Evolutionary conservation across 2,888 invertebrate species (phyloP).

Genomic region (Resseliella maxima): DNA sequence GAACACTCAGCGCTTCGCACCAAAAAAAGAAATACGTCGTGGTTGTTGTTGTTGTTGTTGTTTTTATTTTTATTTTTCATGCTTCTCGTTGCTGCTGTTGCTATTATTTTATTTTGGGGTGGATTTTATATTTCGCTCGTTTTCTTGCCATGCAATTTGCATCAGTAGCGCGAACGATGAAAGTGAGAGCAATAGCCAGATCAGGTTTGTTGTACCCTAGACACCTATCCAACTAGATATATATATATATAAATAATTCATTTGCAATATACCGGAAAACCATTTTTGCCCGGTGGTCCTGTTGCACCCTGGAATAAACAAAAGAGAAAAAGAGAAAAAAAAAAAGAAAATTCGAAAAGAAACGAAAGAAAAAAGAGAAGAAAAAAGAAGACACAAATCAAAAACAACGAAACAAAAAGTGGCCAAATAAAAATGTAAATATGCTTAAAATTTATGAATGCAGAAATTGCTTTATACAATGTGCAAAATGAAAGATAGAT

Average conservation of each 20-base stretch:
- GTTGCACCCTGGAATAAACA: slow-evolving; percentile 76
- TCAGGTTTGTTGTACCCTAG: background rate
- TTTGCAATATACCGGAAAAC: slow-evolving; percentile 78
- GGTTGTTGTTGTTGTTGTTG: background rate
- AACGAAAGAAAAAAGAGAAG: slow-evolving; percentile 60
- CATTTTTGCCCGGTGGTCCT: slow-evolving; percentile 87
- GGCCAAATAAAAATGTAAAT: slow-evolving; percentile 55
- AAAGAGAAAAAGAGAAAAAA: slow-evolving; percentile 62
- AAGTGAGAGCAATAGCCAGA: too few species aligned
- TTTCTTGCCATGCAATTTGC: too few species aligned
- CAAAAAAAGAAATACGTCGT: too few species aligned
- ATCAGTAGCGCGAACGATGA: too few species aligned
- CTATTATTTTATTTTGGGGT: background rate
- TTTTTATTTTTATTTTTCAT: background rate
- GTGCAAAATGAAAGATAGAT: background rate
- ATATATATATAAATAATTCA: slow-evolving; percentile 21
- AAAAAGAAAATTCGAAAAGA: slow-evolving; percentile 60
- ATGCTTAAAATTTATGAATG: slow-evolving; percentile 26
- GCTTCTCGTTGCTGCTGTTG: background rate
- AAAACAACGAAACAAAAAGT: slow-evolving; percentile 56
- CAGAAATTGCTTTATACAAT: background rate
- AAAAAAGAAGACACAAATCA: slow-evolving; percentile 60
- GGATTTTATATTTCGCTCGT: too few species aligned
- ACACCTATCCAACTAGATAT: background rate
- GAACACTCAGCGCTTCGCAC: background rate